These are phyloP conservation scores for Furnarius figulus DNA, from an alignment of 2,113 vertebrate genomes.

Conservation along the genomic window DNA sequence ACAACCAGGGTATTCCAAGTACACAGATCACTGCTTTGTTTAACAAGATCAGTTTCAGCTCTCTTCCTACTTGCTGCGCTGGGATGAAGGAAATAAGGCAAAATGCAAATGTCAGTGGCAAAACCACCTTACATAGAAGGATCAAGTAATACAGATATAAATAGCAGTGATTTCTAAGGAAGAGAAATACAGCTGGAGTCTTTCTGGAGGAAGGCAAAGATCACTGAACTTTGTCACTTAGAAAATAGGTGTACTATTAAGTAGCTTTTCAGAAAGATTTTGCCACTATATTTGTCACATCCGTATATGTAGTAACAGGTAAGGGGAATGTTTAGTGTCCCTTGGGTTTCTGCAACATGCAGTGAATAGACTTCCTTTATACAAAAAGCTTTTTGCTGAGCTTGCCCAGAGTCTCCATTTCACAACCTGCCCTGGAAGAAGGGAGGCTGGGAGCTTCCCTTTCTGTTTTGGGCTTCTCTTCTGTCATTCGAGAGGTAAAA, in stretches of 20 bases:
- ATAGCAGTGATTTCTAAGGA: background rate
- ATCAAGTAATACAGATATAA: background rate
- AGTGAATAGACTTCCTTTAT: background rate
- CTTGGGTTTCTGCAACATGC: background rate
- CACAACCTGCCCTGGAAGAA: background rate
- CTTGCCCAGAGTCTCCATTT: background rate
- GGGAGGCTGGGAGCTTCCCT: background rate
- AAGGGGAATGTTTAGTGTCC: background rate
- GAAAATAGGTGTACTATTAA: background rate
- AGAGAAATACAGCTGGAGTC: background rate
- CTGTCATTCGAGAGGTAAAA: background rate
- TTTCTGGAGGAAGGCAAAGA: background rate
- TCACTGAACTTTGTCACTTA: background rate
- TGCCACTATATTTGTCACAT: background rate
- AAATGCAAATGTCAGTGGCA: background rate
- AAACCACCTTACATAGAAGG: background rate
- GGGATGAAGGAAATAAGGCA: background rate
- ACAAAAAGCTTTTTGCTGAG: background rate
- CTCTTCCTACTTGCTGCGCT: background rate
- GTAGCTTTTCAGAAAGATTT: background rate
- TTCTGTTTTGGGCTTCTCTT: background rate
- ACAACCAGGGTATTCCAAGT: background rate
- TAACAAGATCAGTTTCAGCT: background rate
- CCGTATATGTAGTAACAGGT: background rate
- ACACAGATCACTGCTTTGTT: background rate